Base-by-base conservation (phyloP, 1,140 invertebrate genomes). In the Drosophila bocki region DNA sequence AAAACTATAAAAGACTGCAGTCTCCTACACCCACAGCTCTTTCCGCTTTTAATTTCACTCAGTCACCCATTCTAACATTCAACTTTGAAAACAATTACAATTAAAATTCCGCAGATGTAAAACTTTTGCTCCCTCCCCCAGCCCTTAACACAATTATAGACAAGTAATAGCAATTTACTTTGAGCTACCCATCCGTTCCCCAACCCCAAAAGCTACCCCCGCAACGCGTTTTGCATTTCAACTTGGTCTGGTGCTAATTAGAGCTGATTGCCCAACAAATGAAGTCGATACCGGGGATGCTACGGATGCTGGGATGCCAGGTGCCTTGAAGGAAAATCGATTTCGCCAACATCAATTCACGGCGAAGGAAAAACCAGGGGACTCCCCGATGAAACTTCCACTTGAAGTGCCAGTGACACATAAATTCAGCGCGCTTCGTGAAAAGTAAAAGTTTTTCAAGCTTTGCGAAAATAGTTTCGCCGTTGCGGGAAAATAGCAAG, bases 111-210 rank as follows among this genome's bases (percentile, higher is more conserved):
- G 41, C 61, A 81, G 62, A 60, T 74, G 75, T 61, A 61, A 50
- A 75, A 75, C 44, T 57, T 69, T 69, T 29, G 4, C 17, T 22
- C 22, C 59, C 41, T 15, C 12, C 12, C 33, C 17, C 32, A 50
- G n/a, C 29, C 32, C 19, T 19, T 41, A 48, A 47, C 7, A 53
- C 80, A 88, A 84, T 87, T 80, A 80, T 80, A 67, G 84, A 80
- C 84, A 80, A 88, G 75, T 88, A 88, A 88, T 78, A 63, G 80
- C 84, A 88, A 87, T 80, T 87, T 88, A 88, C 82, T 87, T 75
- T 75, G 67, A 54, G 35, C 42, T 35, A 67, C 64, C 44, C 64
- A 67, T 45, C 63, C 35, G 19, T 39, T 19, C 11, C 33, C 42
- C 61, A 65, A 50, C 67, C 70, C 41, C 72, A 33, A 29, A 9